Evolutionary conservation across 2,888 invertebrate species (phyloP).

Genomic region (Drosophila anomalata): DNA sequence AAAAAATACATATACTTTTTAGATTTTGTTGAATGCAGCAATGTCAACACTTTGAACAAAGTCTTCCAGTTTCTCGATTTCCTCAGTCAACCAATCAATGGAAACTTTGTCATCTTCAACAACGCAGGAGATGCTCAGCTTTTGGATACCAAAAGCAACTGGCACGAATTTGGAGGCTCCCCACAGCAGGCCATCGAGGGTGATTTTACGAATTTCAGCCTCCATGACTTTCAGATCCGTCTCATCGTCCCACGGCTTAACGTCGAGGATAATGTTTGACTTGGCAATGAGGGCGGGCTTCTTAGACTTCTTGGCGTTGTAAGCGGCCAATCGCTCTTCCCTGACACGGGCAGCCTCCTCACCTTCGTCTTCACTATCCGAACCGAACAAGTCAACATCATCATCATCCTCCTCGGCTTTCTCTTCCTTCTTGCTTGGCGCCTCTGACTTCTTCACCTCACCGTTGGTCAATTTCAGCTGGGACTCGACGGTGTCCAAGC

Average conservation of each 20-base stretch:
- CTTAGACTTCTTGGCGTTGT: conserved; percentile 95
- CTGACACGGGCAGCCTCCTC: conserved; percentile 90
- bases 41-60: conserved; percentile 96
- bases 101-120: conserved; percentile 98
- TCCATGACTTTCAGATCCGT: conserved; percentile 96
- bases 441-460: conserved; percentile 15
- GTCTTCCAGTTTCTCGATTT: conserved; percentile 93
- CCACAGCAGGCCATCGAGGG: conserved; percentile 95
- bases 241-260: conserved; percentile 96
- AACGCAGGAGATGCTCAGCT: conserved; percentile 95
- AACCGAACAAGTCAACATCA: conserved; percentile 92
- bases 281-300: conserved; percentile 96
- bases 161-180: conserved; percentile 96
- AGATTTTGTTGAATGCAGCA: conserved; percentile 97
- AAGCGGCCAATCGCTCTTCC: conserved; percentile 94
- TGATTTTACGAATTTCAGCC: conserved; percentile 89
- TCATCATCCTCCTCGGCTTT: conserved; percentile 87
- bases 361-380: conserved; percentile 91
- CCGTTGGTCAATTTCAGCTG: conserved; percentile 25
- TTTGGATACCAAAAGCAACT: conserved; percentile 95
- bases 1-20: conserved; percentile 70
- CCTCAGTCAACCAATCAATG: conserved; percentile 93
- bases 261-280: conserved; percentile 96
- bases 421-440: conserved; percentile 36
- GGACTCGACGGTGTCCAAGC: not conserved